These are phyloP conservation scores for Ardeotis arabs DNA, from an alignment of 2,113 vertebrate genomes.

Conservation along the genomic window DNA sequence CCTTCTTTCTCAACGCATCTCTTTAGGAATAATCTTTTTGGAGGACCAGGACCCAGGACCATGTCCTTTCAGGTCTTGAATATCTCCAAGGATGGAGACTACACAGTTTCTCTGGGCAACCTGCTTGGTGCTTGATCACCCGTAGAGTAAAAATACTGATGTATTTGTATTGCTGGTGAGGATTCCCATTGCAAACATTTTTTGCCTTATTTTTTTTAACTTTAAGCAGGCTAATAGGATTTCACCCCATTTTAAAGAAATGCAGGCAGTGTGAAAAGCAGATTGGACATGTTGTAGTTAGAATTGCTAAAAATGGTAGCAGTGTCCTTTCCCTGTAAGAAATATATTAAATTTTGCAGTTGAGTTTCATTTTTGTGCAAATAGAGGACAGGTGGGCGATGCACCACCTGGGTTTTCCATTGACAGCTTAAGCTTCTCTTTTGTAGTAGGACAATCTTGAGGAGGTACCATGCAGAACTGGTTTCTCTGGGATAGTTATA, in stretches of 20 bases:
- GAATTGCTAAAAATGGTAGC: neutral
- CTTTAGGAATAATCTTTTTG: neutral
- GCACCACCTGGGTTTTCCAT: neutral
- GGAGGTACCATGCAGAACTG: neutral
- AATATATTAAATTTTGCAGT: neutral
- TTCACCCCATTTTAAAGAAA: neutral
- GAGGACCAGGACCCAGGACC: neutral
- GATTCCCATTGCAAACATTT: neutral
- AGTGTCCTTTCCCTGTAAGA: neutral
- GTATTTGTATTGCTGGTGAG: neutral
- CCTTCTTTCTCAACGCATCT: neutral
- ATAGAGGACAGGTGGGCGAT: neutral
- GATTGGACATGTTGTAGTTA: neutral
- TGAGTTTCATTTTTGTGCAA: neutral
- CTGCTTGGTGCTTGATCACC: neutral
- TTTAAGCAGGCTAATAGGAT: neutral
- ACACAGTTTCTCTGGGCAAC: neutral
- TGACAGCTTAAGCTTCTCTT: neutral
- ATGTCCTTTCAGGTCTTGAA: neutral
- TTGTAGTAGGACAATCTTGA: neutral
- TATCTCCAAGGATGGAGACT: neutral
- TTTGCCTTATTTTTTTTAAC: neutral
- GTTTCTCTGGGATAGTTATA: no score
- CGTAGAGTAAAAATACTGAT: fast-evolving
- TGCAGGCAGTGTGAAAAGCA: neutral